A percentile compares a stretch with the other conserved stretches of the same genome.
phyloP scores from a whole-genome alignment of 2,113 vertebrate genomes.

The Taurulus bubalis region DNA sequence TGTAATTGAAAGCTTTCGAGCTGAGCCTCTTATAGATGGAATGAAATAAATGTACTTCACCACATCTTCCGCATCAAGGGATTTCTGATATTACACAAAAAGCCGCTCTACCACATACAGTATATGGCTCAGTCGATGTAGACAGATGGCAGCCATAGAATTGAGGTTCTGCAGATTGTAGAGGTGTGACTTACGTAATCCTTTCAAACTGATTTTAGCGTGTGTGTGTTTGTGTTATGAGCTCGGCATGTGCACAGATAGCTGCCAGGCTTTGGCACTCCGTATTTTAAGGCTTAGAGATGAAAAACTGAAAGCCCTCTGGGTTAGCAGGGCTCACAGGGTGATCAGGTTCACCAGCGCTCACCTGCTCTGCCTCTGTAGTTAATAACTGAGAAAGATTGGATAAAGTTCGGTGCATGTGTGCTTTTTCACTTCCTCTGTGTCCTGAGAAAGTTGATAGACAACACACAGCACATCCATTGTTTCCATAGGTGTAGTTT shows the following conservation, averaged over 20 bases:
- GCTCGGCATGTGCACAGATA: slow-evolving; percentile 48
- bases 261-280: slow-evolving; percentile 60
- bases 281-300: slow-evolving; percentile 43
- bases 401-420: not conserved
- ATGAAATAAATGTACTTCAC: slow-evolving; percentile 52
- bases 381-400: slow-evolving; percentile 9
- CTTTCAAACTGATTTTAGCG: slow-evolving; percentile 33
- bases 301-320: slow-evolving; percentile 55
- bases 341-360: slow-evolving; percentile 63
- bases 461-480: slow-evolving; percentile 51
- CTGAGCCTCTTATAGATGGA: slow-evolving; percentile 26
- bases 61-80: slow-evolving; percentile 32
- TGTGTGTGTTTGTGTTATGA: slow-evolving; percentile 6
- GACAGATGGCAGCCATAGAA: slow-evolving; percentile 55
- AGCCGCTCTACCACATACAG: slow-evolving; percentile 22
- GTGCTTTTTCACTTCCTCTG: slow-evolving; percentile 22
- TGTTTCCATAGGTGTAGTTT: slow-evolving; percentile 53
- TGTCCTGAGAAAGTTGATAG: slow-evolving; percentile 13
- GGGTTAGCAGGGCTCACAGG: slow-evolving; percentile 77
- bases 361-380: slow-evolving; percentile 35
- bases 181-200: slow-evolving; percentile 73
- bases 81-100: slow-evolving; percentile 37
- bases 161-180: slow-evolving; percentile 36
- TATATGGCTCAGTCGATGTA: slow-evolving; percentile 24
- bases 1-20: slow-evolving; percentile 16